Evolutionary conservation across 2,797 vertebrate species (phyloP), one percentile per base, ranked within the genome.

Genomic region (Spheniscus humboldti): DNA sequence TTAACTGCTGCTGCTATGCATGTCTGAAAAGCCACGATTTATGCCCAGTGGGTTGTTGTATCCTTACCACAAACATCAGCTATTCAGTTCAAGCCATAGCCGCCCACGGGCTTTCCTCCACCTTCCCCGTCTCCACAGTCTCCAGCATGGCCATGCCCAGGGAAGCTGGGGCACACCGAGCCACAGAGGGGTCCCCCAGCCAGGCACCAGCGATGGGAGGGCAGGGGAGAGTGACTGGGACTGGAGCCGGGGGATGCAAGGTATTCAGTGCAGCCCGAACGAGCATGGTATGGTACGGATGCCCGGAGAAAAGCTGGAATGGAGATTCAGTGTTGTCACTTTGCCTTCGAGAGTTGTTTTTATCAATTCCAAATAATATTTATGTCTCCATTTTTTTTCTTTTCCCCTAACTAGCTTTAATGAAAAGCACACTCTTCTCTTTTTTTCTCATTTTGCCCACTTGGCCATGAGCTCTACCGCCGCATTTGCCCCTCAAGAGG

Each of bases 71-170:
- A 63, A 66, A 23, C 27, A n/a, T 5, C 74, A 87, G 78, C 71
- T 52, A 16, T 33, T 43, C 24, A 7, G 37, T 7, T 30, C 27
- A 31, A 39, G 76, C 56, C 8, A 2, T 9, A 66, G 82, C 55
- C 25, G n/a, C 39, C 50, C 48, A 8, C 0, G 0, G 47, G 27
- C 31, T 72, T 22, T 52, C 28, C 53, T 71, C 39, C 43, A 9
- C 10, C 8, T 2, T 20, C 45, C 6, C 20, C 1, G 3, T 22
- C 18, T 22, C 33, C 1, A 1, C 28, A 24, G 64, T 1, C 2
- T 19, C 23, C 66, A 27, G 25, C 60, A 30, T 0, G 0, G 74
- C 75, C 10, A 0, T 71, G 43, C 18, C 84, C 0, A 0, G 24
- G 41, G 28, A 25, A 63, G 18, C 18, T 0, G 1, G 30, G 31